Evolutionary conservation across 2,888 invertebrate genomes (phyloP).

Genomic region (Archaeoteleia sp.): DNA sequence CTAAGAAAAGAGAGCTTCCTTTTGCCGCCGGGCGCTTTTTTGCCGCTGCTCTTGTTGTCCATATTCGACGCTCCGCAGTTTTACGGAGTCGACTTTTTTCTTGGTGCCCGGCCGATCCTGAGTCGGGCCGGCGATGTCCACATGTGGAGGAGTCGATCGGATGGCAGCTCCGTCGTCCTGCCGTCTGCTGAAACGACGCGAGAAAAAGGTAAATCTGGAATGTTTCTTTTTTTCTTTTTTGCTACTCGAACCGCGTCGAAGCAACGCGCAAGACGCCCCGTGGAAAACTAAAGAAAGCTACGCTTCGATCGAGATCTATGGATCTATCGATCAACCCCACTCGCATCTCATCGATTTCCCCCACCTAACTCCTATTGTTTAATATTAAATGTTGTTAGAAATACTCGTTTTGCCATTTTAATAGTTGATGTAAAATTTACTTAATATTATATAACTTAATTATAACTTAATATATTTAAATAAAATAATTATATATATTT

Average conservation of each 20-base stretch:
- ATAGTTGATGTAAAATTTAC: too few species aligned
- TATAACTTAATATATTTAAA: too few species aligned
- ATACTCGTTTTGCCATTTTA: too few species aligned
- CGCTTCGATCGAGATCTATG: background rate
- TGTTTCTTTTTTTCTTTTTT: conserved; percentile 1
- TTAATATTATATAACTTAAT: too few species aligned
- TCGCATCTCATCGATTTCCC: background rate
- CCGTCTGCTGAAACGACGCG: conserved; percentile 63
- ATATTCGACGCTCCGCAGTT: conserved; percentile 56
- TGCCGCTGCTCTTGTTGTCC: conserved; percentile 61
- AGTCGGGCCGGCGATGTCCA: conserved; percentile 74
- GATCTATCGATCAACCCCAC: background rate
- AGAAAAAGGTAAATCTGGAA: conserved; percentile 14
- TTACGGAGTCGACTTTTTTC: conserved; percentile 72
- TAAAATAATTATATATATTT: too few species aligned
- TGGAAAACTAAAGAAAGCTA: conserved; percentile 1
- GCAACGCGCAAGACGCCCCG: conserved; percentile 1
- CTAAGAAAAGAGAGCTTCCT: conserved; percentile 86
- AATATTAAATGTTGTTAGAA: too few species aligned
- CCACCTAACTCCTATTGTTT: background rate
- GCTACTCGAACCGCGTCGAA: background rate
- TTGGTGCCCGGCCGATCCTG: conserved; percentile 74
- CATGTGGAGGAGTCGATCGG: conserved; percentile 73
- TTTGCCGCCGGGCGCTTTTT: conserved; percentile 74
- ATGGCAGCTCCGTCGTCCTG: conserved; percentile 70